phyloP scores from a whole-genome alignment of 2,888 invertebrate genomes.

The Nemoura dubitans region DNA sequence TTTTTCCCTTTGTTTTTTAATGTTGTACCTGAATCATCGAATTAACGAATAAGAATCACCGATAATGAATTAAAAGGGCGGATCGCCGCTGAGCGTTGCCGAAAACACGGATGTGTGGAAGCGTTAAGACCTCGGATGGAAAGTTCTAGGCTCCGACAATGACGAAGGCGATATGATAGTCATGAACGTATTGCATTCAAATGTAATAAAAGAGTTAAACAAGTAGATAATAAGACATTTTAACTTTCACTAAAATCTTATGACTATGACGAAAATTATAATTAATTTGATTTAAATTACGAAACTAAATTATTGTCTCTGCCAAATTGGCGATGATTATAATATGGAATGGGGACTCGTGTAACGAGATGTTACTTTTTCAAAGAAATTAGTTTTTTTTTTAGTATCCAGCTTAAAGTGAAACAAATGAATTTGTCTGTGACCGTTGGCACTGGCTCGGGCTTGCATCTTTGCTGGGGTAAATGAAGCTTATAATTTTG shows the following conservation, averaged over 20 bases:
- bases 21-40: slow-evolving; percentile 23
- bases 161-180: neutral
- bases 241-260: neutral
- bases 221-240: neutral
- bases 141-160: neutral
- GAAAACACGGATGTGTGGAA: neutral
- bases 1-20: slow-evolving; percentile 9
- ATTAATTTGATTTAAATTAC: slow-evolving; percentile 12
- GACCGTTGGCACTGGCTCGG: neutral
- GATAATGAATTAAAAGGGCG: slow-evolving; percentile 20
- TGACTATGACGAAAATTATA: neutral
- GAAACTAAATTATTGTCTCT: neutral
- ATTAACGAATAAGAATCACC: slow-evolving; percentile 4
- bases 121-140: neutral
- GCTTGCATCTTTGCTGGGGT: neutral
- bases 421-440: neutral
- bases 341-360: neutral
- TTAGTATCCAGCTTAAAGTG: neutral
- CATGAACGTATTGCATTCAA: neutral
- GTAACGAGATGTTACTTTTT: neutral
- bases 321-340: neutral
- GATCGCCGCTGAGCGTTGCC: neutral
- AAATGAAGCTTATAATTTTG: neutral
- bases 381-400: neutral
- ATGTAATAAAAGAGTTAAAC: neutral